Conservation (phyloP, 2,797 vertebrate species). For the Alexandromys oeconomus region DNA sequence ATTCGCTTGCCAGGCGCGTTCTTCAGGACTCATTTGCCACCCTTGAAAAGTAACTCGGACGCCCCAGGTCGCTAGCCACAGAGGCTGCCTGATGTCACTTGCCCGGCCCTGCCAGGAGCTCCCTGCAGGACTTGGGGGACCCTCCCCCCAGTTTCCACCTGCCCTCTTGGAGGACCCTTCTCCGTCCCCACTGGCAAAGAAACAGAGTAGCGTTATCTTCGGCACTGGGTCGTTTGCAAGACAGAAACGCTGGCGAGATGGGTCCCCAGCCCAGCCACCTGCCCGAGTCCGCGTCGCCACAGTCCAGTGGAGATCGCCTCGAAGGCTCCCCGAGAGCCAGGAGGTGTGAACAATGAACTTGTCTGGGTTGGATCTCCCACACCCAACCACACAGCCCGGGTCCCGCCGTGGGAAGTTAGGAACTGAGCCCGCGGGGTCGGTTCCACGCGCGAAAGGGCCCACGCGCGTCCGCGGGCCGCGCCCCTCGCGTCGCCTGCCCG, state of each 20-base stretch:
- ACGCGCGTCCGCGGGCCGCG: conserved; percentile 64
- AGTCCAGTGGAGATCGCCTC: background rate
- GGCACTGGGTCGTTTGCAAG: background rate
- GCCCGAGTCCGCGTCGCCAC: conserved; percentile 40
- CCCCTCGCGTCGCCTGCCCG: conserved; percentile 54
- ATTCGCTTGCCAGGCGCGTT: background rate
- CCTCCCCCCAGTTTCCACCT: background rate
- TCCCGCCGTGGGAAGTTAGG: conserved; percentile 54
- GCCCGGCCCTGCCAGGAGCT: background rate
- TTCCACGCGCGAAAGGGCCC: background rate
- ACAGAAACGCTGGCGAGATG: background rate
- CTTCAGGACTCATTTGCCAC: conserved; percentile 31
- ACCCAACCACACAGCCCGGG: background rate
- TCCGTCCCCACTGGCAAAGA: background rate
- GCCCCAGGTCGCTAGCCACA: background rate
- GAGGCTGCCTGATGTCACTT: background rate
- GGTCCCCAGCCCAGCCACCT: conserved; percentile 74
- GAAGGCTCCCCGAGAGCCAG: background rate
- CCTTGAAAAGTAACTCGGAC: conserved; percentile 67
- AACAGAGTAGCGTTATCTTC: background rate
- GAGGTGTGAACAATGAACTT: conserved; percentile 74
- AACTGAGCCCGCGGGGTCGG: background rate
- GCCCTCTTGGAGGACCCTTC: conserved; percentile 16
- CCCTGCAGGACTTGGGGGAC: background rate
- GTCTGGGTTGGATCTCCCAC: background rate